Evolutionary conservation across 1,140 invertebrate genomes (phyloP).

Genomic region (Eumaeus atala): DNA sequence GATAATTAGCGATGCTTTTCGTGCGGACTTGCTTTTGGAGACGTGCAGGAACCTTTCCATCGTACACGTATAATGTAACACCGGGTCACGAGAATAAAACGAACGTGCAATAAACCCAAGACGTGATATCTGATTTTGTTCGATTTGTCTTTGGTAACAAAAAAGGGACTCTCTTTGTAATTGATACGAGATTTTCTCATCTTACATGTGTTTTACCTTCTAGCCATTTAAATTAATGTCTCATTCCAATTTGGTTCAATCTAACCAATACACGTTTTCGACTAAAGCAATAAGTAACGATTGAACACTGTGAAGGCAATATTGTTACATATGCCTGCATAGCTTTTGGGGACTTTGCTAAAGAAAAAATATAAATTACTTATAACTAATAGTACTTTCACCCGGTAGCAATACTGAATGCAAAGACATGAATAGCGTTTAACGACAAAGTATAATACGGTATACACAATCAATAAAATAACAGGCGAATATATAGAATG

Average conservation of each 20-base stretch:
- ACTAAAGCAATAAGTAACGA: no score
- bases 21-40: constrained; percentile 5
- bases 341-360: no score
- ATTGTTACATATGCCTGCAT: no score
- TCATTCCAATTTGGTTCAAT: no score
- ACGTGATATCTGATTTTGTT: constrained; percentile 52
- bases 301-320: no score
- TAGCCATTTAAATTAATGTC: neutral
- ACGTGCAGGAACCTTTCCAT: constrained; percentile 30
- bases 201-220: neutral
- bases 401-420: no score
- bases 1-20: constrained; percentile 17
- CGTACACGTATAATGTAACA: constrained; percentile 50
- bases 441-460: no score
- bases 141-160: constrained; percentile 30
- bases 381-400: no score
- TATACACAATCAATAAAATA: no score
- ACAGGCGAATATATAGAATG: constrained; percentile 13
- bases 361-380: no score
- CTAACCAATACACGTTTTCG: no score
- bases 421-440: no score
- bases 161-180: constrained; percentile 17
- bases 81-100: constrained; percentile 44
- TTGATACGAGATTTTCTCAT: constrained; percentile 7
- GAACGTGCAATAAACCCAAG: constrained; percentile 59